Percentiles rank a stretch among this genome's conserved stretches.
These are phyloP conservation scores for Vidua chalybeata DNA, from an alignment of 2,113 vertebrate genomes.

Conservation along the genomic window DNA sequence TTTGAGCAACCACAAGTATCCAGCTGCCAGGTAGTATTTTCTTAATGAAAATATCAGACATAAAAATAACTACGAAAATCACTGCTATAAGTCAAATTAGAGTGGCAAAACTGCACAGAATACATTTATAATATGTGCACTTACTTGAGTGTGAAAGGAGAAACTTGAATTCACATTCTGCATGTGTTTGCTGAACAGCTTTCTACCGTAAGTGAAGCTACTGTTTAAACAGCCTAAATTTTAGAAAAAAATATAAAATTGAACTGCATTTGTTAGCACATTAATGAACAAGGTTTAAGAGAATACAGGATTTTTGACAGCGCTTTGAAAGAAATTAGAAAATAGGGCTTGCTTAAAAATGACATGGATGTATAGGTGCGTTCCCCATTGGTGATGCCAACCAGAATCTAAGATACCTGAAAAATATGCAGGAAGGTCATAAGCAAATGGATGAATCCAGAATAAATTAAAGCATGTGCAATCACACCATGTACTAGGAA, in stretches of 20 bases:
- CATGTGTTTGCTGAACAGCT: not conserved
- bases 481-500: not conserved
- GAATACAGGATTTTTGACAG: not conserved
- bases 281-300: not conserved
- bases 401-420: not conserved
- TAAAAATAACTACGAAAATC: not conserved
- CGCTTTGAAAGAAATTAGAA: not conserved
- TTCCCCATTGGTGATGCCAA: not conserved
- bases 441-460: not conserved
- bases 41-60: not conserved
- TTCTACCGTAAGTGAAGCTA: not conserved
- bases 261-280: not conserved
- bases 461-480: not conserved
- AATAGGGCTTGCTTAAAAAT: not conserved
- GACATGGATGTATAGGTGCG: fast-evolving
- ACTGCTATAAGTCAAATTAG: not conserved
- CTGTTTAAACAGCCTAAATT: not conserved
- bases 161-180: not conserved
- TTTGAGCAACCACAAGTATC: not conserved
- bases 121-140: not conserved
- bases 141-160: not conserved
- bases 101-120: fast-evolving
- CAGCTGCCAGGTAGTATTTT: not conserved
- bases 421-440: not conserved
- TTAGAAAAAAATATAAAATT: not conserved